Evolutionary conservation across 2,888 invertebrate species (phyloP).

Genomic region (Drosophila lutescens): DNA sequence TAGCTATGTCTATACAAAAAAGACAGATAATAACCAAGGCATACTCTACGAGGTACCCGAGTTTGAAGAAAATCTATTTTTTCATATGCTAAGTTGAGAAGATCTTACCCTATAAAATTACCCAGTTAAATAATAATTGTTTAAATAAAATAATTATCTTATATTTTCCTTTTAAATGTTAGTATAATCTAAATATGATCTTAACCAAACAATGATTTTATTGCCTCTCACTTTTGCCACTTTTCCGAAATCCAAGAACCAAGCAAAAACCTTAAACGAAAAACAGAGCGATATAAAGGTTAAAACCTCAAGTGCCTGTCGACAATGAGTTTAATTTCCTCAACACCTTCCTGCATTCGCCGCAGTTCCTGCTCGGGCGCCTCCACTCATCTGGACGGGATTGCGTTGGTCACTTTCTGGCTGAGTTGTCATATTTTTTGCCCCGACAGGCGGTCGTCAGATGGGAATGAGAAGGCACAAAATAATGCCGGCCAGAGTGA

Average conservation of each 20-base stretch:
- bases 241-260: neutral
- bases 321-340: constrained; percentile 72
- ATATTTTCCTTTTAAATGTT: too few relatives aligned
- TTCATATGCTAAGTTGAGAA: too few relatives aligned
- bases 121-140: too few relatives aligned
- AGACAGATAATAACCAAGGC: too few relatives aligned
- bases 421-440: constrained; percentile 48
- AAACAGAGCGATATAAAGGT: neutral
- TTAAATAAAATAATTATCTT: too few relatives aligned
- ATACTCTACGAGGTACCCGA: too few relatives aligned
- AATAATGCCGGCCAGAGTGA: constrained; percentile 18
- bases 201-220: too few relatives aligned
- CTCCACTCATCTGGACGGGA: constrained; percentile 25
- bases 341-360: constrained; percentile 60
- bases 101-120: too few relatives aligned
- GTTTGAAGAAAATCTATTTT: too few relatives aligned
- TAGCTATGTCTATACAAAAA: too few relatives aligned
- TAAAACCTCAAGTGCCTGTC: constrained; percentile 45
- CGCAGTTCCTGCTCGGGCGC: constrained; percentile 42
- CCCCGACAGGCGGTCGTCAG: constrained; percentile 25
- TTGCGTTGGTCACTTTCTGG: constrained; percentile 46
- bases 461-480: constrained; percentile 44
- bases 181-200: too few relatives aligned
- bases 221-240: too few relatives aligned
- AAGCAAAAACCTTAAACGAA: neutral